Percentiles rank a stretch among this genome's conserved stretches.
These are phyloP conservation scores for Australoheros facetus DNA, from an alignment of 2,797 vertebrate species.

Conservation along the genomic window DNA sequence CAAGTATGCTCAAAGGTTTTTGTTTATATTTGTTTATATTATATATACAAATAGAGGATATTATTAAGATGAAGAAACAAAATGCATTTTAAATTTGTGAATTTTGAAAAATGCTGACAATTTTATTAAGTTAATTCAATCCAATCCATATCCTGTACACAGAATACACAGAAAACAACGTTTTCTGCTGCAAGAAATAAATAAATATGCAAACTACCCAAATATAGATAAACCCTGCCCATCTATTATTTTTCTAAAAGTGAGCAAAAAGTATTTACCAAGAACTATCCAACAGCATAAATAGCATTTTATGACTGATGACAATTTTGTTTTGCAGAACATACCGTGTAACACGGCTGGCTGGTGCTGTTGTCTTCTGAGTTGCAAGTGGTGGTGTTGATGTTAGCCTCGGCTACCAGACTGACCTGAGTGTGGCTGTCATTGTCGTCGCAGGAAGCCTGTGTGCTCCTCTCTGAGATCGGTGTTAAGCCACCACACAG, in stretches of 20 bases:
- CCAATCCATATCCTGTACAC: neutral
- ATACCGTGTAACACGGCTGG: constrained; percentile 64
- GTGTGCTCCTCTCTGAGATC: constrained; percentile 70
- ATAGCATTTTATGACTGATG: neutral
- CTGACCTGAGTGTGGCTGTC: constrained; percentile 70
- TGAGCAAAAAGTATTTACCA: neutral
- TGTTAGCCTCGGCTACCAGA: constrained; percentile 66
- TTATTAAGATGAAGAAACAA: neutral
- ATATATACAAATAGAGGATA: neutral
- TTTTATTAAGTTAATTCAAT: neutral
- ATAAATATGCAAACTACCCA: neutral
- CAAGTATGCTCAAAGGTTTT: neutral
- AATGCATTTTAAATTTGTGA: neutral
- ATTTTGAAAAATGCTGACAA: neutral
- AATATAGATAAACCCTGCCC: neutral
- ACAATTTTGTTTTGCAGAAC: constrained; percentile 7
- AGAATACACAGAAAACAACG: neutral
- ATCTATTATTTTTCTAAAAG: neutral
- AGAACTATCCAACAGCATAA: neutral
- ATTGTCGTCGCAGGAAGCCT: constrained; percentile 67
- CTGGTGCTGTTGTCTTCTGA: constrained; percentile 60
- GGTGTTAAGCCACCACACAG: constrained; percentile 71
- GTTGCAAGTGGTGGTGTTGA: constrained; percentile 39
- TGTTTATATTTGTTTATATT: neutral
- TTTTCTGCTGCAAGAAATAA: neutral